Percentiles rank a stretch among this genome's conserved stretches.
Conservation (phyloP, 2,888 invertebrate genomes). For the Smittia aterrima region DNA sequence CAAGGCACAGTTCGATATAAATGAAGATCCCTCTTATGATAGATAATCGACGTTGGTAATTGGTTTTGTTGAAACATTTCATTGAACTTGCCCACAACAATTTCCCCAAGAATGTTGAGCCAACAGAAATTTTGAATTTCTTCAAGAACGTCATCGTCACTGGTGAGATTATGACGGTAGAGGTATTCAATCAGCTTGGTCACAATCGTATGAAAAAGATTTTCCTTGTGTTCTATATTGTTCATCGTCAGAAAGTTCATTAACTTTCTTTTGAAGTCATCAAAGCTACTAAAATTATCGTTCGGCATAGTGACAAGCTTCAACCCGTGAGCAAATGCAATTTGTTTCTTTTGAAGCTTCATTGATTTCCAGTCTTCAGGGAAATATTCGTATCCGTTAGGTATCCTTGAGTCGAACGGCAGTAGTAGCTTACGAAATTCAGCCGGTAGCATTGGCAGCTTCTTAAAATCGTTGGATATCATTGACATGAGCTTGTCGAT, state of each 20-base stretch:
- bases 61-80: constrained; percentile 20
- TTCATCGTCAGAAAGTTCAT: constrained; percentile 42
- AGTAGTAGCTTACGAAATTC: constrained; percentile 62
- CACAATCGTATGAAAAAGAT: background rate
- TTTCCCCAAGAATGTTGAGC: constrained; percentile 14
- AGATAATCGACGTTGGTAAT: constrained; percentile 47
- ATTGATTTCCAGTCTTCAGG: constrained; percentile 60
- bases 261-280: constrained; percentile 46
- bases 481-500: constrained; percentile 62
- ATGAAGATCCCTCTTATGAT: constrained; percentile 46
- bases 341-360: constrained; percentile 57
- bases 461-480: constrained; percentile 60
- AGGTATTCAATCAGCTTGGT: background rate
- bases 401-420: constrained; percentile 52
- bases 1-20: constrained; percentile 47
- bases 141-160: constrained; percentile 47
- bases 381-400: constrained; percentile 67
- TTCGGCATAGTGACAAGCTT: constrained; percentile 52
- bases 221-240: background rate
- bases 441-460: constrained; percentile 63
- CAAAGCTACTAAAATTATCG: constrained; percentile 43
- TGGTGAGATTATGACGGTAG: constrained; percentile 42
- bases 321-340: constrained; percentile 57
- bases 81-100: constrained; percentile 29
- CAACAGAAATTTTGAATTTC: constrained; percentile 45